Evolutionary conservation across 2,113 vertebrate genomes (phyloP).

Genomic region (Taurulus bubalis): DNA sequence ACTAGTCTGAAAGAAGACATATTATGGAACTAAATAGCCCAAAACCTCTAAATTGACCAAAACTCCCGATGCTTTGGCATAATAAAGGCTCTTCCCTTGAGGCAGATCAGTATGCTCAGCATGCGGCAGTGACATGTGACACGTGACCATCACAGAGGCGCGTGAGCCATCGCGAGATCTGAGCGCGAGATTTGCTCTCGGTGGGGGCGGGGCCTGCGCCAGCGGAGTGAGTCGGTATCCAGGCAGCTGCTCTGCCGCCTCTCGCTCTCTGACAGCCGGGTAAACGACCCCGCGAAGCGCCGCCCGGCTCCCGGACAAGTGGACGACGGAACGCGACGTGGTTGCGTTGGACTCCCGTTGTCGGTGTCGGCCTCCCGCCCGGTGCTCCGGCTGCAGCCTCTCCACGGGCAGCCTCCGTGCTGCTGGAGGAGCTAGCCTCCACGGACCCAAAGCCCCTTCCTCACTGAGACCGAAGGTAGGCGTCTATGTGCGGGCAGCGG

Average conservation of each 20-base stretch:
- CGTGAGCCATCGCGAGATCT: slow-evolving; percentile 59
- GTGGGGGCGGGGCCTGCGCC: slow-evolving; percentile 35
- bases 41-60: too few relatives aligned
- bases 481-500: too few relatives aligned
- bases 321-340: slow-evolving; percentile 40
- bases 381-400: slow-evolving; percentile 17
- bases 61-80: too few relatives aligned
- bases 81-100: too few relatives aligned
- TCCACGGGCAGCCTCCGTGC: slow-evolving; percentile 12
- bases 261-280: slow-evolving; percentile 28
- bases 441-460: slow-evolving; percentile 33
- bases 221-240: slow-evolving; percentile 51
- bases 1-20: too few relatives aligned
- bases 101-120: too few relatives aligned
- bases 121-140: too few relatives aligned
- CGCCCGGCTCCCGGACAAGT: neutral
- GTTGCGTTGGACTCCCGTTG: neutral
- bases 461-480: slow-evolving; percentile 41
- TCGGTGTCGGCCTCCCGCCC: neutral
- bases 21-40: too few relatives aligned
- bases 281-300: slow-evolving; percentile 31
- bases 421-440: slow-evolving; percentile 63
- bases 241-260: slow-evolving; percentile 23
- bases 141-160: neutral
- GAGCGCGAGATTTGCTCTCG: slow-evolving; percentile 39